A percentile compares a stretch with the other conserved stretches of the same genome.
These are phyloP conservation scores for Hemicordylus capensis DNA, from an alignment of 2,113 vertebrate genomes.

Conservation along the genomic window DNA sequence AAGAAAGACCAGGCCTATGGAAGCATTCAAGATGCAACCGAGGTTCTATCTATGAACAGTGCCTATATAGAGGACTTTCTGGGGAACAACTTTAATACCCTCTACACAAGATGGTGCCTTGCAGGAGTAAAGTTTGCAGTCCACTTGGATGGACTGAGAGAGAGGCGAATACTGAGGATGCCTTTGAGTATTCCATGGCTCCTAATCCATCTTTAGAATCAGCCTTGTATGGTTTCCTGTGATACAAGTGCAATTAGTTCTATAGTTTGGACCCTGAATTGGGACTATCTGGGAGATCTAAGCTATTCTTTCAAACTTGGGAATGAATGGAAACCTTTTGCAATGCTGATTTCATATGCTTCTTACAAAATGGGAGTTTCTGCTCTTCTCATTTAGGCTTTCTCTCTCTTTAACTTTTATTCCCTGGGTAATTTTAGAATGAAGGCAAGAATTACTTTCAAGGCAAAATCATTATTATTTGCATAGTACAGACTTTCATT, in stretches of 20 bases:
- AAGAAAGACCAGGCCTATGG: neutral
- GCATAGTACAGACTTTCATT: constrained; percentile 36
- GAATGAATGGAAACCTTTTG: neutral
- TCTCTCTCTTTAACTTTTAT: constrained; percentile 3
- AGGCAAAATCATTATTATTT: constrained; percentile 47
- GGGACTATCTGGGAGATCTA: neutral
- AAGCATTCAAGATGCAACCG: neutral
- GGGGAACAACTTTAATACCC: neutral
- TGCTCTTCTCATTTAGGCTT: neutral
- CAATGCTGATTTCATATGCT: neutral
- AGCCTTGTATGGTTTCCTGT: too few species aligned
- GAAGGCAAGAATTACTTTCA: constrained; percentile 28
- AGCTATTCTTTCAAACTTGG: neutral
- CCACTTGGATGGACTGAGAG: too few species aligned
- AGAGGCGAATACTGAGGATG: neutral
- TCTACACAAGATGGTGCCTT: too few species aligned
- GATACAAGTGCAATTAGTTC: too few species aligned
- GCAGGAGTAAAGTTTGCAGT: neutral
- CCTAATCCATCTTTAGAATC: neutral
- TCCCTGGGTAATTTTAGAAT: constrained; percentile 6
- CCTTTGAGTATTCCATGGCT: neutral
- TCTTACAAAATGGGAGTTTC: neutral
- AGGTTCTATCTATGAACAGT: neutral
- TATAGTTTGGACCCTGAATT: neutral
- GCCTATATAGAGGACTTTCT: too few species aligned